Conservation (phyloP, 2,797 vertebrate genomes). For the Varecia variegata region DNA sequence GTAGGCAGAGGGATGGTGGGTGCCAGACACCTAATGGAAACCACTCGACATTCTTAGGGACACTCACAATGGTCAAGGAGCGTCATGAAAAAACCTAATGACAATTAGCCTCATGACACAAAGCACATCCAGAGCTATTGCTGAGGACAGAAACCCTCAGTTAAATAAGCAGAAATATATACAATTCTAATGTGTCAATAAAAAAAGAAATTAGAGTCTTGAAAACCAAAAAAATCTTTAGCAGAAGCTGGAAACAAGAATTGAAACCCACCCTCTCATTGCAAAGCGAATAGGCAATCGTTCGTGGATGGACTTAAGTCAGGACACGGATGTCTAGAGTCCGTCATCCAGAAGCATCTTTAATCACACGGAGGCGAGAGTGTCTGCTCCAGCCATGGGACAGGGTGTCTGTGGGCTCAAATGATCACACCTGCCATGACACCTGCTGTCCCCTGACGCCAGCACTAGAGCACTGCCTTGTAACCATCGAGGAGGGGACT, state of each 20-base stretch:
- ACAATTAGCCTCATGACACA: neutral
- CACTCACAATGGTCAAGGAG: neutral
- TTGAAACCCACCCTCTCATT: neutral
- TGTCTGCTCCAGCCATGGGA: neutral
- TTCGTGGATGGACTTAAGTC: neutral
- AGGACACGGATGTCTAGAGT: neutral
- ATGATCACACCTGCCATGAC: neutral
- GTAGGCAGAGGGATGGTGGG: neutral
- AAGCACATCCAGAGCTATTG: neutral
- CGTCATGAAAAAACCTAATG: neutral
- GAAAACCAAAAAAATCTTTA: neutral
- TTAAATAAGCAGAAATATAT: neutral
- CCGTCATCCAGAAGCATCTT: neutral
- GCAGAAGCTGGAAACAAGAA: neutral
- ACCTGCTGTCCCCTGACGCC: neutral
- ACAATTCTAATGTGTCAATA: neutral
- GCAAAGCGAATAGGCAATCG: neutral
- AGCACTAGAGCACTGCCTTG: too few relatives aligned
- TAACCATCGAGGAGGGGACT: fast-evolving
- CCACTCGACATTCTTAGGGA: neutral
- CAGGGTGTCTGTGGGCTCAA: neutral
- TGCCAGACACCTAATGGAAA: neutral
- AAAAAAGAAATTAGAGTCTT: neutral
- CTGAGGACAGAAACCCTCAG: neutral
- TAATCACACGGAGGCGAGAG: fast-evolving